Conservation (phyloP, 2,113 vertebrate species). For the Salvelinus alpinus region DNA sequence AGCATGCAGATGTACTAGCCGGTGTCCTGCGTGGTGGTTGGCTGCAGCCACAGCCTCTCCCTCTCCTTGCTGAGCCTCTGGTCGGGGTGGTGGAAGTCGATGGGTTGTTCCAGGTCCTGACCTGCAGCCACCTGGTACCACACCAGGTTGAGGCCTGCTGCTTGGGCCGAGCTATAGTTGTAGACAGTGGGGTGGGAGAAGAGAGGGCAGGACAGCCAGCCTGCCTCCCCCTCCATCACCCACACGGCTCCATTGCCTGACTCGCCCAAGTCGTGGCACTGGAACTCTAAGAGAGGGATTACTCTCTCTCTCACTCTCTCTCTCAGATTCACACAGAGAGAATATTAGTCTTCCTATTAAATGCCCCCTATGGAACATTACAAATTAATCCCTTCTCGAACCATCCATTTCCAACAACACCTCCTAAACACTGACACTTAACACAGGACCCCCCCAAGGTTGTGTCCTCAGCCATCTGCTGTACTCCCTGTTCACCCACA, state of each 20-base stretch:
- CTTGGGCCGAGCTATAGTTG: constrained; percentile 84
- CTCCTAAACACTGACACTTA: too few relatives aligned
- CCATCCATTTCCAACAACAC: too few relatives aligned
- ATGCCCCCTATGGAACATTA: too few relatives aligned
- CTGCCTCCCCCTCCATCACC: constrained; percentile 83
- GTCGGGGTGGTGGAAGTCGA: constrained; percentile 78
- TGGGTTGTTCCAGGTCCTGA: constrained; percentile 82
- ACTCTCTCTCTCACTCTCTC: too few relatives aligned
- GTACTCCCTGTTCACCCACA: too few relatives aligned
- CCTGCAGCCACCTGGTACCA: constrained; percentile 85
- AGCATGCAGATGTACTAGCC: constrained; percentile 92
- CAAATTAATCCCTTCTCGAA: too few relatives aligned
- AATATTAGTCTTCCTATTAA: too few relatives aligned
- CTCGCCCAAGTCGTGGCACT: constrained; percentile 85
- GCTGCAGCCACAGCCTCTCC: constrained; percentile 87
- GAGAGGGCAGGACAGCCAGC: constrained; percentile 84
- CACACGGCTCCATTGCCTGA: constrained; percentile 73
- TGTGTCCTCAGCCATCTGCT: too few relatives aligned
- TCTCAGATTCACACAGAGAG: too few relatives aligned
- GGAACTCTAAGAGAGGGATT: too few relatives aligned
- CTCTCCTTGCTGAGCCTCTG: constrained; percentile 80
- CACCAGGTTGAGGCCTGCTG: constrained; percentile 81
- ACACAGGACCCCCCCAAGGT: too few relatives aligned
- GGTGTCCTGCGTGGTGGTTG: constrained; percentile 76
- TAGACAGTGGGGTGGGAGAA: constrained; percentile 84